Percentiles rank a stretch among this genome's conserved stretches.
Conservation (phyloP, 2,797 vertebrate species). For the Pitangus sulphuratus region DNA sequence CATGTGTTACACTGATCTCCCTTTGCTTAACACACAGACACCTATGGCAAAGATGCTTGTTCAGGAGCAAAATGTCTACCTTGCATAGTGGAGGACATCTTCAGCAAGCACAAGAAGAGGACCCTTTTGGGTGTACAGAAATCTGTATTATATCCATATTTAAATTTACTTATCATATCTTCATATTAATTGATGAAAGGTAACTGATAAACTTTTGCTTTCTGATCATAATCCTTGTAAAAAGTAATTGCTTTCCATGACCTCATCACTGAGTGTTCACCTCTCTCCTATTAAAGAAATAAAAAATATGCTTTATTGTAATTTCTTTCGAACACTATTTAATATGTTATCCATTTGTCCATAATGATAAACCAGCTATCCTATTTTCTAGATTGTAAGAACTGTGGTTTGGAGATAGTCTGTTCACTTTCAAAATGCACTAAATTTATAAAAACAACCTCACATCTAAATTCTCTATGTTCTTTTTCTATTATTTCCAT, state of each 20-base stretch:
- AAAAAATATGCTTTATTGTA: neutral
- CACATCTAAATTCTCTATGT: neutral
- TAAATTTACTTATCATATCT: neutral
- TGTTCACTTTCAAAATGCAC: neutral
- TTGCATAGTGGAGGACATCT: neutral
- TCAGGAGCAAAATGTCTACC: neutral
- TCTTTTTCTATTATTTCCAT: neutral
- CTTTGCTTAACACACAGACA: neutral
- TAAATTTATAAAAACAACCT: neutral
- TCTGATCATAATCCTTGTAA: neutral
- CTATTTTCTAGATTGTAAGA: neutral
- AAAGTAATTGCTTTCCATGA: conserved; percentile 25
- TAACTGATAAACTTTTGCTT: neutral
- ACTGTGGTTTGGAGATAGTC: neutral
- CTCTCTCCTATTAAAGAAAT: conserved; percentile 6
- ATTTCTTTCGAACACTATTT: neutral
- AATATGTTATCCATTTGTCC: conserved; percentile 18
- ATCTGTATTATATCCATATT: neutral
- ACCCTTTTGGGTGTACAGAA: neutral
- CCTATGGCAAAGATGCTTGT: neutral
- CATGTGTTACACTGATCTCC: accelerated
- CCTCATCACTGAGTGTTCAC: neutral
- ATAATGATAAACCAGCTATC: neutral
- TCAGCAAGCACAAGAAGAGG: neutral
- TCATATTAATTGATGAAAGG: neutral